These are phyloP conservation scores for Sphaeridia pumilis DNA, from an alignment of 2,888 invertebrate species.

Conservation along the genomic window DNA sequence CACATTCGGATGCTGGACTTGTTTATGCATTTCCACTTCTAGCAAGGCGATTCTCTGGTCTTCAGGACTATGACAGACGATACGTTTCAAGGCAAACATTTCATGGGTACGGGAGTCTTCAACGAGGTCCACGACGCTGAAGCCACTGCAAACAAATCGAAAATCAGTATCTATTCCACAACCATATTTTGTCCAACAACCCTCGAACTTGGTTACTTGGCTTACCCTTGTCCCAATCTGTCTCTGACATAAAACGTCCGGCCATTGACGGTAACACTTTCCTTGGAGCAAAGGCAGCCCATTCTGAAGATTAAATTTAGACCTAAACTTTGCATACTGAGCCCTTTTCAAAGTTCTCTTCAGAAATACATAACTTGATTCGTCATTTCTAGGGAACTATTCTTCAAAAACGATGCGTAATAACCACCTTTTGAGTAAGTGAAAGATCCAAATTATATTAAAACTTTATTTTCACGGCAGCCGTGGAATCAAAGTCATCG, in stretches of 20 bases:
- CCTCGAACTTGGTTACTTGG: no score
- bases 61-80: slow-evolving; percentile 64
- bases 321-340: slow-evolving; percentile 62
- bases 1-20: slow-evolving; percentile 59
- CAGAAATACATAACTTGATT: no score
- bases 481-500: no score
- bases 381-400: no score
- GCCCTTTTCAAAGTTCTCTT: slow-evolving; percentile 17
- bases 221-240: slow-evolving; percentile 45
- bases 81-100: slow-evolving; percentile 63
- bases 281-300: slow-evolving; percentile 64
- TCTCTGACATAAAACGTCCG: slow-evolving; percentile 52
- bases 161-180: not conserved
- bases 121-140: slow-evolving; percentile 65
- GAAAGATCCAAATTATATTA: no score
- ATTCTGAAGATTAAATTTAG: slow-evolving; percentile 57
- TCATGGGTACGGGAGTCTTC: slow-evolving; percentile 55
- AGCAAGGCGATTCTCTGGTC: slow-evolving; percentile 52
- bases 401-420: no score
- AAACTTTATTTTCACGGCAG: no score
- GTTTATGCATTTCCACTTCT: slow-evolving; percentile 61
- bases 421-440: no score
- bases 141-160: slow-evolving; percentile 51
- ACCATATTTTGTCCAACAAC: not conserved
- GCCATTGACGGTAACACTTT: slow-evolving; percentile 57